phyloP scores from a whole-genome alignment of 2,797 vertebrate species.

The Danio choprae region DNA sequence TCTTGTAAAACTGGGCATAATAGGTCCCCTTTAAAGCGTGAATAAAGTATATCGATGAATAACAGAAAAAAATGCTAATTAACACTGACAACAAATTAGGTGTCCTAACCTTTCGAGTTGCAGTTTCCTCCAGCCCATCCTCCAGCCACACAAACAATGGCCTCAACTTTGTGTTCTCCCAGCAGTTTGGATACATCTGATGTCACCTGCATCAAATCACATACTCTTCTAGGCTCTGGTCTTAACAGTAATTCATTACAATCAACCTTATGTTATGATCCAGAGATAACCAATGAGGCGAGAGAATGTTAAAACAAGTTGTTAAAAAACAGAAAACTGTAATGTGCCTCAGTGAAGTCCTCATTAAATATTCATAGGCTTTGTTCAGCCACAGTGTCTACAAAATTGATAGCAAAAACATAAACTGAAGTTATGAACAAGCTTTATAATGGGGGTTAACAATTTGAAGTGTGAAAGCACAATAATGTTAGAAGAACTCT shows the following conservation, averaged over 20 bases:
- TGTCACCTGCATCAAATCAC: slow-evolving; percentile 84
- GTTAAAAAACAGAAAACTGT: neutral
- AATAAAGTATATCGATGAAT: neutral
- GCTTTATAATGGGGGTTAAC: slow-evolving; percentile 13
- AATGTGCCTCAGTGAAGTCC: neutral
- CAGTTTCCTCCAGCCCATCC: slow-evolving; percentile 97
- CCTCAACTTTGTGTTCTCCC: slow-evolving; percentile 91
- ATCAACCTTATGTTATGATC: neutral
- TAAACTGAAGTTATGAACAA: neutral
- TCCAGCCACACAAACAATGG: slow-evolving; percentile 94
- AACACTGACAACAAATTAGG: slow-evolving; percentile 16
- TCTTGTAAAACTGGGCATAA: too few species aligned
- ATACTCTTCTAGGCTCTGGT: neutral
- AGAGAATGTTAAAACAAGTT: neutral
- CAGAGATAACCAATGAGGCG: neutral
- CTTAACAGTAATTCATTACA: neutral
- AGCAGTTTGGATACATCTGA: slow-evolving; percentile 86
- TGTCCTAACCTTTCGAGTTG: slow-evolving; percentile 88
- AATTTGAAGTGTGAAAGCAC: neutral
- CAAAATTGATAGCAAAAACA: too few species aligned
- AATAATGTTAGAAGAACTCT: slow-evolving; percentile 5
- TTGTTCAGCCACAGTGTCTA: neutral
- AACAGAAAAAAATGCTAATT: neutral
- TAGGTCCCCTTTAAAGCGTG: too few species aligned
- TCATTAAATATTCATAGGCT: slow-evolving; percentile 2